Evolutionary conservation across 53 echinoderm and acorn worm species (phyloP), one percentile per base, ranked within the genome.

Genomic region (Temnopleurus reevesii): DNA sequence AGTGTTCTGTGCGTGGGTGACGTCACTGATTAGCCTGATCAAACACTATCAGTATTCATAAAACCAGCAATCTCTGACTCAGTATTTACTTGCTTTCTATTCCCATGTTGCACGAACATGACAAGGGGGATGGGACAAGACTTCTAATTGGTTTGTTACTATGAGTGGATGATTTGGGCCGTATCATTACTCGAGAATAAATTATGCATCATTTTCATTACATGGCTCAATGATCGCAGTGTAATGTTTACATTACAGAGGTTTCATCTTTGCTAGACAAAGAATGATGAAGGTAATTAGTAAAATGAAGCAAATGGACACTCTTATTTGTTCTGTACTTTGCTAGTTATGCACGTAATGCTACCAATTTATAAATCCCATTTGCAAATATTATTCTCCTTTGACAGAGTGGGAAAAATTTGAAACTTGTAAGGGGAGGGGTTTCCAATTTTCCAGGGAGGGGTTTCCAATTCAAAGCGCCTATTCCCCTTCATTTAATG

Each of bases 1-100:
- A 41, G 59, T 60, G 59, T 60, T 38, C n/a, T n/a, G n/a, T n/a
- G 57, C 43, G 25, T 23, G 5, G 21, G 24, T 85, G 85, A 85
- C 85, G 85, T 85, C 85, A 85, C 46, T 59, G 41, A 85, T 85
- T 85, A 85, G 46, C 85, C 85, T 85, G 85, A 21, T 41, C 85
- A 85, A 85, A 85, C 85, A 85, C 85, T 60, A 85, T 85, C 60
- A 60, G 85, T 85, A 60, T 60, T 59, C 85, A 79, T 79, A 79
- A 79, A 30, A 79, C 79, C 79, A 29, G 79, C 79, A 79, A 79
- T 79, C 79, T 46, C 45, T 25, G 43, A 9, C 71, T 49, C 79
- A 46, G 28, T 59, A 59, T 79, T 79, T 79, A 47, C 79, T 47
- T 26, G 45, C 12, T 36, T 47, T 28, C 79, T 49, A 79, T 79